Base-by-base conservation (phyloP, 2,888 invertebrate species). In the Platypus cylindrus region DNA sequence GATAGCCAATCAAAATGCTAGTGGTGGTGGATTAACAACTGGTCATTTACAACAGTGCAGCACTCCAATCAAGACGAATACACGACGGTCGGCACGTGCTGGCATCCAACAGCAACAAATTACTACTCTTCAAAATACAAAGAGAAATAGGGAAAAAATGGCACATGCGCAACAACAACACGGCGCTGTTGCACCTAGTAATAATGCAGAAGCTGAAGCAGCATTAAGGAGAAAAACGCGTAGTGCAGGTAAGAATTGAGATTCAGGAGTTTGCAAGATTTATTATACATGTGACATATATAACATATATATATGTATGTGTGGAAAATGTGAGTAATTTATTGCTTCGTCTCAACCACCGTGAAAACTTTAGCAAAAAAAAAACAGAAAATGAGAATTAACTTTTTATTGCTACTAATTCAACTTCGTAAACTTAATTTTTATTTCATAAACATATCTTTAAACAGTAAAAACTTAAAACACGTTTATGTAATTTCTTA, bases 191-290 rank as follows among this genome's bases (percentile, higher is more conserved):
- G 23, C 17, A 5, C 15, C 32, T n/a, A 30, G 36, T 14, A 36
- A 30, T 8, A 38, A 41, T 14, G 41, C 47, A 39, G 45, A 51
- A 47, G 52, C 54, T 15, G 50, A 63, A 15, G 61, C 62, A 28
- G 56, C 59, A 17, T 50, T 62, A 14, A 48, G 63, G 31, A 50
- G 78, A 52, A 78, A 78, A 66, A 78, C 78, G 16, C 66, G 78
- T 47, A 78, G 78, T 66, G 75, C 78, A 46, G 78, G 78, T 78
- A 50, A 67, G 67, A 48, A 15, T 28, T 25, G n/a, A n/a, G n/a
- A n/a, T n/a, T n/a, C n/a, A n/a, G n/a, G n/a, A n/a, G n/a, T n/a
- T n/a, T n/a, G n/a, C n/a, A n/a, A n/a, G n/a, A n/a, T n/a, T n/a
- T n/a, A n/a, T n/a, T n/a, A n/a, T n/a, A n/a, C n/a, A n/a, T n/a